These are phyloP conservation scores for Elmis aenea DNA, from an alignment of 2,888 invertebrate species.

Conservation along the genomic window DNA sequence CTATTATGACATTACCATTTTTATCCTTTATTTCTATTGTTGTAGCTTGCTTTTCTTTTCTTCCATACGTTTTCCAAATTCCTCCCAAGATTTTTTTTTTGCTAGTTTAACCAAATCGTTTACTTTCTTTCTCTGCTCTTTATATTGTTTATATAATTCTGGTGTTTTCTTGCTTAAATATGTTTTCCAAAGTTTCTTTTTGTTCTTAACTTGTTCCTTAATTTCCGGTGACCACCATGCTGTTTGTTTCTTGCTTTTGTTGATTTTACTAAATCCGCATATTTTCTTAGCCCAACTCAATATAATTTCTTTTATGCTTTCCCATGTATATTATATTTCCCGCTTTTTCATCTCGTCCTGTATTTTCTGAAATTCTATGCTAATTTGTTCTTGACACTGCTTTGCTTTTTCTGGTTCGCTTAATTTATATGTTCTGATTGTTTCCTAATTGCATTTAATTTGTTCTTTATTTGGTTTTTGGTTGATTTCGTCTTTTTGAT, in stretches of 20 bases:
- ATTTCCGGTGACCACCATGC: slow-evolving; percentile 2
- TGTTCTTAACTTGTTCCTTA: background rate
- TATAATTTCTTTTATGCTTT: slow-evolving; percentile 1
- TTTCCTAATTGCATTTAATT: background rate
- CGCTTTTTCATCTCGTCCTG: background rate
- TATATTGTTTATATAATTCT: slow-evolving; percentile 1
- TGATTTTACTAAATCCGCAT: slow-evolving; percentile 1
- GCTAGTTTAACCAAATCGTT: background rate
- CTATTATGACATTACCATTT: too few species aligned
- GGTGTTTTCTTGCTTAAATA: slow-evolving; percentile 2
- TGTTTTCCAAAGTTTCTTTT: slow-evolving; percentile 1
- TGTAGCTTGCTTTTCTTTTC: background rate
- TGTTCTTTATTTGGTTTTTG: background rate
- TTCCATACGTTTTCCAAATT: slow-evolving; percentile 2
- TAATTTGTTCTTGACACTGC: background rate
- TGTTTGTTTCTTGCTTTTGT: slow-evolving; percentile 1
- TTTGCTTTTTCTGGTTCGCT: background rate
- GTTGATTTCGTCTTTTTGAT: background rate
- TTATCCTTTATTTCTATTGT: too few species aligned
- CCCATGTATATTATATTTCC: too few species aligned
- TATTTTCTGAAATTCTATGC: background rate
- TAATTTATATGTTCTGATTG: background rate
- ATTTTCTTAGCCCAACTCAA: background rate
- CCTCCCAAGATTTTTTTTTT: slow-evolving; percentile 1
- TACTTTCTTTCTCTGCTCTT: background rate